phyloP scores from a whole-genome alignment of 2,113 vertebrate species.

The Caranx ignobilis region DNA sequence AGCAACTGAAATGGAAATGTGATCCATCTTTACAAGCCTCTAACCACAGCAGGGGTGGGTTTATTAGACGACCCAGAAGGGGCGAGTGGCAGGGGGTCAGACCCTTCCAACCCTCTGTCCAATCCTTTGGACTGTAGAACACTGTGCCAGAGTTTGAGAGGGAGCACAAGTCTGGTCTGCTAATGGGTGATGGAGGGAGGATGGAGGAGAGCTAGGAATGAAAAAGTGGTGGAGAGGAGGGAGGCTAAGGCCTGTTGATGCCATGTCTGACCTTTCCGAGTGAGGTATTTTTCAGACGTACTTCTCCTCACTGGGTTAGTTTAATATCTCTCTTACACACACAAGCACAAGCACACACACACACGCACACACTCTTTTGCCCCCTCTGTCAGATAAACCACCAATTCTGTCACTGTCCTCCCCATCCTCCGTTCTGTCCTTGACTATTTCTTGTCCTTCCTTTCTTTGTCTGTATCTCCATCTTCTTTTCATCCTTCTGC shows the following conservation, averaged over 20 bases:
- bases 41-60: constrained; percentile 52
- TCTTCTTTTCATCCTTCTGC: neutral
- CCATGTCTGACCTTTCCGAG: constrained; percentile 55
- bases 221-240: constrained; percentile 6
- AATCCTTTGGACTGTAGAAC: neutral
- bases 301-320: constrained; percentile 8
- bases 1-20: constrained; percentile 62
- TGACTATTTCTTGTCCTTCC: neutral
- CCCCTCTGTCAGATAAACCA: neutral
- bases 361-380: neutral
- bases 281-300: constrained; percentile 37
- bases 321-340: neutral
- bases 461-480: constrained; percentile 6
- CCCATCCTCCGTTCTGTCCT: neutral
- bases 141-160: neutral
- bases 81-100: constrained; percentile 28
- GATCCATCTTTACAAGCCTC: constrained; percentile 60
- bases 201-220: neutral
- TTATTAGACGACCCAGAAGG: constrained; percentile 56
- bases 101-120: constrained; percentile 14
- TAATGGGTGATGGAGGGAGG: constrained; percentile 13
- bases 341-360: no score
- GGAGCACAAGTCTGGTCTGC: constrained; percentile 1
- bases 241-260: constrained; percentile 1
- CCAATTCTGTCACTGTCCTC: neutral